phyloP scores from a whole-genome alignment of 2,888 invertebrate genomes.

The Brassicogethes aeneus region DNA sequence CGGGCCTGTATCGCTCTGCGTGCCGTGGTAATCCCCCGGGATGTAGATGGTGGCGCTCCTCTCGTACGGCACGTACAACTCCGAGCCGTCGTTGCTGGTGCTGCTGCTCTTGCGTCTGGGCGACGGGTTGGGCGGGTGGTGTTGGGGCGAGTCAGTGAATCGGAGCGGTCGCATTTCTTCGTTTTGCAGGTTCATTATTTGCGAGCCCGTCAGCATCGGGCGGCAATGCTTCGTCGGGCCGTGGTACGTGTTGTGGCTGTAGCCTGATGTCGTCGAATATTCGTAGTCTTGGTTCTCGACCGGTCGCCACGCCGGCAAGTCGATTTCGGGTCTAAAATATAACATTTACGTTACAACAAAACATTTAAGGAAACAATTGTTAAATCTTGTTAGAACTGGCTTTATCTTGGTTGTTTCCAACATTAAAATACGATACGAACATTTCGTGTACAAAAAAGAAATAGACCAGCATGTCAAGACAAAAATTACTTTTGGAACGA shows the following conservation, averaged over 20 bases:
- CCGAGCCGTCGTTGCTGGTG: conserved; percentile 61
- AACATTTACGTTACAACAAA: too few species aligned
- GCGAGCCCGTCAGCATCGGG: conserved; percentile 50
- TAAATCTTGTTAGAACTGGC: too few species aligned
- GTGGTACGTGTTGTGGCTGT: conserved; percentile 84
- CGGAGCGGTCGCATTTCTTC: conserved; percentile 57
- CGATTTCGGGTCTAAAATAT: conserved; percentile 30
- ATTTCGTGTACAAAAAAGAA: too few species aligned
- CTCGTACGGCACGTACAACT: conserved; percentile 44
- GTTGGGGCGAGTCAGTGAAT: conserved; percentile 68
- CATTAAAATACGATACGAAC: too few species aligned
- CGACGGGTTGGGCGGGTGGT: conserved; percentile 49
- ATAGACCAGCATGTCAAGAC: too few species aligned
- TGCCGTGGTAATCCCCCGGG: conserved; percentile 36
- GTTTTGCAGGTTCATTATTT: conserved; percentile 42
- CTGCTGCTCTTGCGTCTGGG: conserved; percentile 66
- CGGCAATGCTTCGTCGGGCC: conserved; percentile 72
- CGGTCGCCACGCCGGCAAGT: conserved; percentile 37
- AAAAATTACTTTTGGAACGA: too few species aligned
- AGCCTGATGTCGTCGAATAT: conserved; percentile 48
- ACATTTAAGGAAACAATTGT: background rate
- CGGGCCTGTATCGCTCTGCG: background rate
- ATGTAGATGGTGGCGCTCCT: conserved; percentile 42
- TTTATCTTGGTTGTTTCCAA: too few species aligned
- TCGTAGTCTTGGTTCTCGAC: conserved; percentile 45